Evolutionary conservation across 2,888 invertebrate genomes (phyloP).

Genomic region (Syrphus vitripennis): DNA sequence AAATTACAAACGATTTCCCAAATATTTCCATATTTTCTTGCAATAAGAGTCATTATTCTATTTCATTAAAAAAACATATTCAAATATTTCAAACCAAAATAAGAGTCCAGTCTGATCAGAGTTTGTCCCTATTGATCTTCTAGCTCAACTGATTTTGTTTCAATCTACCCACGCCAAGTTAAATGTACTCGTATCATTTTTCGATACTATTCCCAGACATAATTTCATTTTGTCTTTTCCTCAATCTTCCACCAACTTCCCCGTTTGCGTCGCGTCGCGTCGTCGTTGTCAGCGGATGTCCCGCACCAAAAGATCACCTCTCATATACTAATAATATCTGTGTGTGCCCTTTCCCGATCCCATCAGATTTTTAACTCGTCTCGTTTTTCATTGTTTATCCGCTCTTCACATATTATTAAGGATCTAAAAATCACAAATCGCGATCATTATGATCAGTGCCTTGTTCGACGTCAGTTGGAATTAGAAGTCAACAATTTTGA

Average conservation of each 20-base stretch:
- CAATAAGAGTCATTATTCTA: too few relatives aligned
- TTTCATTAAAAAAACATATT: not conserved
- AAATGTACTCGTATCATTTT: not conserved
- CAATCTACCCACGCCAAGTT: not conserved
- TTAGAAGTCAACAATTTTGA: conserved; percentile 72
- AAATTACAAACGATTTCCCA: too few relatives aligned
- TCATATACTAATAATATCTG: not conserved
- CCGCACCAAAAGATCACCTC: not conserved
- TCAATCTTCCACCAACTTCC: not conserved
- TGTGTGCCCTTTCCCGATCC: not conserved
- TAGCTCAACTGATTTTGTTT: not conserved
- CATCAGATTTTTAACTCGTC: conserved; percentile 45
- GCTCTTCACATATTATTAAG: conserved; percentile 71
- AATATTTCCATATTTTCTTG: too few relatives aligned
- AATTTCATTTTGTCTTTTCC: not conserved
- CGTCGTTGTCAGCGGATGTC: not conserved
- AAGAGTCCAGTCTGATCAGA: not conserved
- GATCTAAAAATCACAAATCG: conserved; percentile 70
- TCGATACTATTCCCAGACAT: not conserved
- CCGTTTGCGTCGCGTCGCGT: too few relatives aligned
- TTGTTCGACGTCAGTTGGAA: conserved; percentile 72
- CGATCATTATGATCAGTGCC: conserved; percentile 70
- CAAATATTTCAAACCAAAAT: not conserved
- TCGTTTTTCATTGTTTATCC: conserved; percentile 69
- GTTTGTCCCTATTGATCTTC: not conserved